Percentiles rank a stretch among this genome's conserved stretches.
Evolutionary conservation across 2,797 vertebrate species (phyloP).

Genomic region (Tenualosa thibaudeaui): DNA sequence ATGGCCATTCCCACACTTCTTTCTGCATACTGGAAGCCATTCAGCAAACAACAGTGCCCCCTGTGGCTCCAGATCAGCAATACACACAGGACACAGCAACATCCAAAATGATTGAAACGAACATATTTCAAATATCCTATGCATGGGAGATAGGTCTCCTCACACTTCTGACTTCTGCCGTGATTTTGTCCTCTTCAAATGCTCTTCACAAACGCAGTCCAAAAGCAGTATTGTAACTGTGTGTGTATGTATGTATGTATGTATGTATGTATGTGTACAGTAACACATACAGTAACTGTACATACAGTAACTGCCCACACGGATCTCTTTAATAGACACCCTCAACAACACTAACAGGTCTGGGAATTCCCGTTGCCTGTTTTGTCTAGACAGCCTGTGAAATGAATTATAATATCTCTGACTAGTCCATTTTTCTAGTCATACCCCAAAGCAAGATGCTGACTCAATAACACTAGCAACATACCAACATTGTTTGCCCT

Average conservation of each 20-base stretch:
- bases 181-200: background rate
- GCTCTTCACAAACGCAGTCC: background rate
- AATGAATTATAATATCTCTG: background rate
- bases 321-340: background rate
- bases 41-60: slow-evolving; percentile 68
- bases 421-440: background rate
- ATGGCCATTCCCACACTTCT: slow-evolving; percentile 57
- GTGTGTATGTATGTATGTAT: too few species aligned
- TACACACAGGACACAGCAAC: slow-evolving; percentile 1
- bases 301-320: background rate
- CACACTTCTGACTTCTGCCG: background rate
- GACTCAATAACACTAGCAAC: background rate
- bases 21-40: slow-evolving; percentile 44
- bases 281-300: too few species aligned
- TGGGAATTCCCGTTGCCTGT: background rate
- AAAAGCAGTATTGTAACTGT: background rate
- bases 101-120: slow-evolving; percentile 34
- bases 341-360: background rate
- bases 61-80: slow-evolving; percentile 53
- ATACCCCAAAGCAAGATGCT: background rate
- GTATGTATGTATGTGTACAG: too few species aligned
- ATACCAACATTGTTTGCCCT: background rate
- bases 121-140: background rate
- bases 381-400: background rate
- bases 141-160: background rate